These are phyloP conservation scores for Dendroctonus ponderosae DNA, from an alignment of 1,140 invertebrate species.

Conservation along the genomic window DNA sequence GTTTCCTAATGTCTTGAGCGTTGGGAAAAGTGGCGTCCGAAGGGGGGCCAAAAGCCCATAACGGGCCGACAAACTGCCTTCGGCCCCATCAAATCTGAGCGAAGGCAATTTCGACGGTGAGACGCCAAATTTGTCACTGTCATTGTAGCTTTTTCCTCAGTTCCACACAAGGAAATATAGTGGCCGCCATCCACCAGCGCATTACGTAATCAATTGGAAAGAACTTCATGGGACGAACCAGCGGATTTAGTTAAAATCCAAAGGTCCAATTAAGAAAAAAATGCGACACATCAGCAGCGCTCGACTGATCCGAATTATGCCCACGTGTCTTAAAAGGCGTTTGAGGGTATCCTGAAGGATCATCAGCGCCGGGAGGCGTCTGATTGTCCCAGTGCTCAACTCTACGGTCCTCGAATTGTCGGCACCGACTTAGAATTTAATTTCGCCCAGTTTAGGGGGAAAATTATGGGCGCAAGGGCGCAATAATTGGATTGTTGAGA, in stretches of 20 bases:
- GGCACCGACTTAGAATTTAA: slow-evolving; percentile 11
- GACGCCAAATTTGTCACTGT: slow-evolving; percentile 11
- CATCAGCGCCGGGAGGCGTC: no score
- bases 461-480: not conserved
- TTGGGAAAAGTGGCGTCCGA: not conserved
- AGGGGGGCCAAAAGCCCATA: slow-evolving; percentile 1
- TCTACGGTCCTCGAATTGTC: slow-evolving; percentile 10
- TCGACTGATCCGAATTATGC: no score
- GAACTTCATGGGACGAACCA: no score
- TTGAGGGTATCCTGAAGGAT: no score
- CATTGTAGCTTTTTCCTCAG: slow-evolving; percentile 1
- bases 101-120: not conserved
- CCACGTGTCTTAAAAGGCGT: no score
- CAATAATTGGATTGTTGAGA: not conserved
- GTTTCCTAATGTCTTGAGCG: not conserved
- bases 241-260: no score
- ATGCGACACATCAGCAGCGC: no score
- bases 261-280: no score
- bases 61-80: slow-evolving; percentile 8
- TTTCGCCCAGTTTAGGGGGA: slow-evolving; percentile 1
- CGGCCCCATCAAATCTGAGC: slow-evolving; percentile 6
- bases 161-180: not conserved
- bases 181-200: no score
- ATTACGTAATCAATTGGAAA: no score
- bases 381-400: not conserved